Evolutionary conservation across 1,140 invertebrate species (phyloP).

Genomic region (Pseudomyrmex gracilis): DNA sequence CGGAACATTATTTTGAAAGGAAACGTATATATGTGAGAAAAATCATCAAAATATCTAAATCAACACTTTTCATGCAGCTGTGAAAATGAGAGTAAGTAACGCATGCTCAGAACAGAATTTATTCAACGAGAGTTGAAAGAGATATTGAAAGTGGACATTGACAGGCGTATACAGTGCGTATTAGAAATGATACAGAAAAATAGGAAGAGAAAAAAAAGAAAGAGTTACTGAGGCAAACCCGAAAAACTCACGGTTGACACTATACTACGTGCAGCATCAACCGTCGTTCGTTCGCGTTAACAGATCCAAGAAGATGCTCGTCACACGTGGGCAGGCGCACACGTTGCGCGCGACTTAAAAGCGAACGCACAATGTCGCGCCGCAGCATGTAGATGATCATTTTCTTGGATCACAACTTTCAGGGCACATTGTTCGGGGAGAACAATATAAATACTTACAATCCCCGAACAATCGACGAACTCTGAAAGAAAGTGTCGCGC

Average conservation of each 20-base stretch:
- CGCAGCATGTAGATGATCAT: background rate
- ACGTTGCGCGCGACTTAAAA: background rate
- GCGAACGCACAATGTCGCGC: background rate
- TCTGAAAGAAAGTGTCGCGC: background rate
- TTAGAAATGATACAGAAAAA: constrained; percentile 34
- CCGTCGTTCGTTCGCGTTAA: constrained; percentile 29
- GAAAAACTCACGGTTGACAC: constrained; percentile 38
- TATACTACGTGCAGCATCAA: constrained; percentile 40
- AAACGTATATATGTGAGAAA: background rate
- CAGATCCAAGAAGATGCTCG: constrained; percentile 23
- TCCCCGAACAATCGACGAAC: background rate
- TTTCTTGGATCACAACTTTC: background rate
- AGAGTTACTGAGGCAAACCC: constrained; percentile 43
- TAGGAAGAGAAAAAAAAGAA: constrained; percentile 71
- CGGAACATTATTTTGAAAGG: background rate
- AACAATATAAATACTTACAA: background rate
- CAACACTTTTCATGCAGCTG: constrained; percentile 11
- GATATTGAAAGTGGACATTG: background rate
- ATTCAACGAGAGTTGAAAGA: background rate
- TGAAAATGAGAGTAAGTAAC: background rate
- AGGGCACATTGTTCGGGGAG: background rate
- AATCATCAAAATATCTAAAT: background rate
- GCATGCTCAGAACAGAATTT: constrained; percentile 13
- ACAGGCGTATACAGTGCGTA: background rate
- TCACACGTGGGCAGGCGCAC: too few relatives aligned